Evolutionary conservation across 2,113 vertebrate genomes (phyloP), one percentile per base, ranked within the genome.

Genomic region (Dermatemys mawii): DNA sequence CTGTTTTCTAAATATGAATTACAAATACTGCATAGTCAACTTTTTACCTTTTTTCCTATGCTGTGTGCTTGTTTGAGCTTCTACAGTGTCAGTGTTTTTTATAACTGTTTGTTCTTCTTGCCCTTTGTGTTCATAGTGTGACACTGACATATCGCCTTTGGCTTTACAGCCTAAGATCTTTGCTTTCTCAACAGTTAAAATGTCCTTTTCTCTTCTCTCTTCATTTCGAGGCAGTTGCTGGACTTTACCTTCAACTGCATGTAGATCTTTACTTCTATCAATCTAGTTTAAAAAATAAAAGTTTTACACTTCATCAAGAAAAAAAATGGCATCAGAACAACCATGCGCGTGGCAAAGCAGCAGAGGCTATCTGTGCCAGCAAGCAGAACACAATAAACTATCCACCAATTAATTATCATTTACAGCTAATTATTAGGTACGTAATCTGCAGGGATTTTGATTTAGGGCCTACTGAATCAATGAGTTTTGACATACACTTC

Each of bases 21-120:
- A 60, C 7, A 80, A 80, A 80, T 16, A 70, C 2, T 10, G 86
- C 82, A 85, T 9, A 27, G 46, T 32, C n/a, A 48, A 57, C 8
- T 44, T 73, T 53, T 88, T 96, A 98, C 96, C 95, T 78, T 94
- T 87, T 46, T 83, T 32, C 73, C 2, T 11, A 49, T 41, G 63
- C 0, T 8, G 35, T 92, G 63, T 19, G 67, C 26, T 24, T 38
- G 49, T 75, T 1, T 73, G 80, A n/a, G 9, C 46, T 88, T 91
- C 78, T 9, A n/a, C 8, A 67, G 86, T 21, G n/a, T 8, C 60
- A 17, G 81, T 9, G 35, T 87, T 84, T 70, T 78, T 96, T 5
- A 26, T 41, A 29, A 4, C 76, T 4, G 80, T 38, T 83, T 57
- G 46, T 11, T 76, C 21, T n/a, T 89, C 83, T 38, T 85, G 90